Conservation (phyloP, 1,140 invertebrate genomes). For the Wasmannia auropunctata region DNA sequence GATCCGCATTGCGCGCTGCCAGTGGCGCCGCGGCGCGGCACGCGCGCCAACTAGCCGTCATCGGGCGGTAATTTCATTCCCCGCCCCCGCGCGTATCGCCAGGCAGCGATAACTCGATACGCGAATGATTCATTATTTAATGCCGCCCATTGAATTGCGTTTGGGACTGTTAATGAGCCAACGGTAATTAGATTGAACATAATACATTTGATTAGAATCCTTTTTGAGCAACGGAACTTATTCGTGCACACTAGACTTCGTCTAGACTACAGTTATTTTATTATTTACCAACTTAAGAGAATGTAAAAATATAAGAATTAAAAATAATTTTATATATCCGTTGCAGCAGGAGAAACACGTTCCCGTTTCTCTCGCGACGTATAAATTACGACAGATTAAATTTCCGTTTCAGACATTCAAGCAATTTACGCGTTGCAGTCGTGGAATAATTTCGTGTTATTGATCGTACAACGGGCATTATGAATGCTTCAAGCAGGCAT, state of each 20-base stretch:
- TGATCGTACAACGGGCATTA: background rate
- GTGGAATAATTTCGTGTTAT: background rate
- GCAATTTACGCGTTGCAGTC: background rate
- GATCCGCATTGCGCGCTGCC: slow-evolving; percentile 68
- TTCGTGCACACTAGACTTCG: too few species aligned
- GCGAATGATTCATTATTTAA: background rate
- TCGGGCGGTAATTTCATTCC: slow-evolving; percentile 58
- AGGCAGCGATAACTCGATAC: background rate
- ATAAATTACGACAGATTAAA: background rate
- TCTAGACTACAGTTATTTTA: too few species aligned
- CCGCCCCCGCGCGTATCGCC: background rate
- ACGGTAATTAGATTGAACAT: background rate
- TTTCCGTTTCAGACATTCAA: background rate
- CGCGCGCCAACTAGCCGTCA: background rate
- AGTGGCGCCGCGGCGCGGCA: slow-evolving; percentile 10
- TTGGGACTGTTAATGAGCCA: background rate
- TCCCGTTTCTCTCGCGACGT: background rate
- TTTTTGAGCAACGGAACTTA: background rate
- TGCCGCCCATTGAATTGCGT: background rate
- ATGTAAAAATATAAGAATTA: too few species aligned
- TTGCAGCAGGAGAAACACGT: background rate
- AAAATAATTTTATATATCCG: background rate
- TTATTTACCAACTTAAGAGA: too few species aligned
- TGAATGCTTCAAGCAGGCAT: background rate
- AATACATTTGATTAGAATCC: background rate